These are phyloP conservation scores for Eilema depressum DNA, from an alignment of 2,888 invertebrate species.

Conservation along the genomic window DNA sequence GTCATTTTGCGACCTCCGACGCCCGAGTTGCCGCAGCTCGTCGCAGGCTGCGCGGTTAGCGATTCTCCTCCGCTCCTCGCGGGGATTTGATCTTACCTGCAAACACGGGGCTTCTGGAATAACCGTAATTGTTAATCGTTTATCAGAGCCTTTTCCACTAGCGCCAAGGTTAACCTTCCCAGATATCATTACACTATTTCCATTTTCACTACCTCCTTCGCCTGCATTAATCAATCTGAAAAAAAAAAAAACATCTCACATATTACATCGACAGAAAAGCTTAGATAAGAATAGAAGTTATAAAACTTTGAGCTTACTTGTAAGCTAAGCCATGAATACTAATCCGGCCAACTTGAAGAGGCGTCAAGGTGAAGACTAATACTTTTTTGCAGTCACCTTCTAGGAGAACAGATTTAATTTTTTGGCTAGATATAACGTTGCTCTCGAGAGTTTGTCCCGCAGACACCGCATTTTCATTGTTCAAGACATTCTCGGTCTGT, in stretches of 20 bases:
- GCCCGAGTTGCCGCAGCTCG: too few species aligned
- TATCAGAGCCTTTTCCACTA: constrained; percentile 88
- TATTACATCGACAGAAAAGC: neutral
- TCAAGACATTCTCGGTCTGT: constrained; percentile 55
- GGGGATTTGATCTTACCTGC: constrained; percentile 88
- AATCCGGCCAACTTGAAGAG: constrained; percentile 91
- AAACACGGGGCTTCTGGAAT: constrained; percentile 93
- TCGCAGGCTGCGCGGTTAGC: too few species aligned
- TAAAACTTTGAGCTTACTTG: constrained; percentile 74
- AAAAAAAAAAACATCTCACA: constrained; percentile 20
- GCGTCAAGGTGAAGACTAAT: constrained; percentile 90
- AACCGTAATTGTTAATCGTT: constrained; percentile 91
- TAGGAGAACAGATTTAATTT: constrained; percentile 85
- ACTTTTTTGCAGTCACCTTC: constrained; percentile 88
- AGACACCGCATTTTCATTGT: constrained; percentile 72
- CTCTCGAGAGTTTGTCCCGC: constrained; percentile 66
- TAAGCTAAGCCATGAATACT: constrained; percentile 91
- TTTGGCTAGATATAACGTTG: constrained; percentile 85
- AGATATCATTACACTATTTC: constrained; percentile 79
- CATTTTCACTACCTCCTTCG: constrained; percentile 70
- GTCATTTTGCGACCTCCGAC: too few species aligned
- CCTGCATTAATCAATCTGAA: constrained; percentile 74
- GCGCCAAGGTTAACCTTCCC: constrained; percentile 88
- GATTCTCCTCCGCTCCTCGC: too few species aligned
- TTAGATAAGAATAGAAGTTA: neutral